These are phyloP conservation scores for Cancer borealis DNA, from an alignment of 2,888 invertebrate genomes.

Conservation along the genomic window DNA sequence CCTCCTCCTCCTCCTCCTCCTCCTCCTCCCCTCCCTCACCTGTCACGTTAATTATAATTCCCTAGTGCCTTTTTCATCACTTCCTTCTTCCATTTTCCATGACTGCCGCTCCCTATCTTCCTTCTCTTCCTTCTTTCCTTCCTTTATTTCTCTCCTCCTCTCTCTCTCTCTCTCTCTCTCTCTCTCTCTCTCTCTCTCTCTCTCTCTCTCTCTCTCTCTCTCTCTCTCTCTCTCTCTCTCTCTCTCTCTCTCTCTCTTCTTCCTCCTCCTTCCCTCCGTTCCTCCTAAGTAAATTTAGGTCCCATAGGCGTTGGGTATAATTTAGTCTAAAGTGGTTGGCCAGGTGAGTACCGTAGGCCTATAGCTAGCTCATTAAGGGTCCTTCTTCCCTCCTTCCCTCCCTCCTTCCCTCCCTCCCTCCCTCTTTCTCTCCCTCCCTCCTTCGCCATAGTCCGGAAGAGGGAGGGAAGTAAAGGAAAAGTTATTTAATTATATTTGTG, in stretches of 20 bases:
- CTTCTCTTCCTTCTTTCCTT: neutral
- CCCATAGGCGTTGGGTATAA: conserved; percentile 22
- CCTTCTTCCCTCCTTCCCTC: neutral
- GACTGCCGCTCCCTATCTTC: too few relatives aligned
- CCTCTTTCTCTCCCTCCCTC: neutral
- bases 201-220: neutral
- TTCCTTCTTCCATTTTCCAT: too few relatives aligned
- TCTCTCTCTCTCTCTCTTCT: neutral
- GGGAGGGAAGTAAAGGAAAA: neutral
- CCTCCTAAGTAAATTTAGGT: neutral
- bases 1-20: too few relatives aligned
- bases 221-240: neutral
- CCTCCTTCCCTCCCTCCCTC: neutral
- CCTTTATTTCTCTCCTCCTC: too few relatives aligned
- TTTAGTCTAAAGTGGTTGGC: conserved; percentile 9
- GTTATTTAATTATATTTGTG: neutral
- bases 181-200: too few relatives aligned
- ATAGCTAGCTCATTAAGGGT: neutral
- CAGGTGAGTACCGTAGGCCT: neutral
- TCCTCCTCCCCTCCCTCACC: too few relatives aligned
- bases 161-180: too few relatives aligned
- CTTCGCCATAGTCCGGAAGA: neutral
- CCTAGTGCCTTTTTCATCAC: too few relatives aligned
- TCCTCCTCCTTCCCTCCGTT: neutral
- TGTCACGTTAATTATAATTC: too few relatives aligned